Evolutionary conservation across 2,113 vertebrate genomes (phyloP), one percentile per base, ranked within the genome.

Genomic region (Corvus moneduloides): DNA sequence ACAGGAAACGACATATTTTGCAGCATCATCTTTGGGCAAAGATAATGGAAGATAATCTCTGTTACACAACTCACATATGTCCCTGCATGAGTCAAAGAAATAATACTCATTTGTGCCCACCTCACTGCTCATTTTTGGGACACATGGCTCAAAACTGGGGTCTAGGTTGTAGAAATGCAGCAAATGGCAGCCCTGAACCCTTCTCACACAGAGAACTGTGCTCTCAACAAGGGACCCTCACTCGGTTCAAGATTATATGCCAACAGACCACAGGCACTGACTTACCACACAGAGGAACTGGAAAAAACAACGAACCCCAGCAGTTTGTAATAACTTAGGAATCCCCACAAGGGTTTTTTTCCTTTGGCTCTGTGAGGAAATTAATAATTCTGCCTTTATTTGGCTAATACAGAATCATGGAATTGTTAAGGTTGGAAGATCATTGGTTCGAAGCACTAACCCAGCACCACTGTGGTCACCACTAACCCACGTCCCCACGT

Each of bases 91-190:
- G 62, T 54, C 48, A 37, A 41, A 84, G 55, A 21, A 51, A 13
- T 5, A 22, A 33, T 3, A 27, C 26, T 68, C 64, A 27, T 27
- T 12, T 0, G 0, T n/a, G 58, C 44, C 59, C n/a, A 61, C 5
- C 20, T 39, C 2, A 0, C 13, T 56, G 22, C 56, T 78, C 30
- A 8, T 62, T 48, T 90, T 67, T 1, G 1, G 43, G 68, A 32
- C 28, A 27, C 4, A 37, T 37, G 37, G 37, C 37, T 37, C 37
- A 7, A 24, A 56, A 11, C 26, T 27, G 33, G 23, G 12, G 4
- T 10, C 43, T 4, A 21, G 54, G 37, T 1, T 86, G 35, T 13
- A 56, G 35, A 43, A 88, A 72, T 20, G 3, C 55, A 66, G 72
- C 17, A 43, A 37, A 10, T 21, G 30, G 22, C 71, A 92, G 64